Evolutionary conservation across 2,797 vertebrate species (phyloP).

Genomic region (Acridotheres tristis): DNA sequence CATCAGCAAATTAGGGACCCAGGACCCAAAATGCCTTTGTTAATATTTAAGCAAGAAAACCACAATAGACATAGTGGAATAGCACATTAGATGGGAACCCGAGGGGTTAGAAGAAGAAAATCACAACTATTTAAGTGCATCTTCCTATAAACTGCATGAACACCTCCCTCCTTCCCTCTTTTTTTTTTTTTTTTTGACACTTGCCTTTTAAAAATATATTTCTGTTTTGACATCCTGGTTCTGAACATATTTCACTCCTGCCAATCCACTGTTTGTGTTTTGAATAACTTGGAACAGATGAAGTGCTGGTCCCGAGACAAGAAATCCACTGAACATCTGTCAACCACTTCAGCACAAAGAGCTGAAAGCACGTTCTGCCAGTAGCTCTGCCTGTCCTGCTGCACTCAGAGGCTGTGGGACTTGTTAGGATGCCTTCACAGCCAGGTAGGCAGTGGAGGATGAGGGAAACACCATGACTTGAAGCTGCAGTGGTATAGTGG

Average conservation of each 20-base stretch:
- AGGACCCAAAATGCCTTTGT: neutral
- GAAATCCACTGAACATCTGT: slow-evolving; percentile 51
- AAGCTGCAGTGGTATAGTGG: neutral
- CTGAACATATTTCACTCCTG: slow-evolving; percentile 44
- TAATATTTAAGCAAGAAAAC: neutral
- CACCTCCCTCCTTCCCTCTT: neutral
- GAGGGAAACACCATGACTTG: neutral
- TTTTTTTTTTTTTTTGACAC: neutral
- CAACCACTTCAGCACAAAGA: neutral
- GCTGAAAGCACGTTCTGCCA: neutral
- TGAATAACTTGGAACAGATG: slow-evolving; percentile 42
- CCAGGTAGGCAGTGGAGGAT: neutral
- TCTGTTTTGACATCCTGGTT: slow-evolving; percentile 55
- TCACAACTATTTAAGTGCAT: slow-evolving; percentile 18
- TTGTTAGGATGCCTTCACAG: neutral
- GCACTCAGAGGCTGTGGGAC: neutral
- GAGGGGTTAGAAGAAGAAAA: slow-evolving; percentile 27
- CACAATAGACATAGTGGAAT: fast-evolving
- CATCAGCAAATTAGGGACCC: neutral
- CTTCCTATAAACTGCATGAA: slow-evolving; percentile 2
- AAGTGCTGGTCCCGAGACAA: slow-evolving; percentile 37
- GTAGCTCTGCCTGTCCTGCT: slow-evolving; percentile 1
- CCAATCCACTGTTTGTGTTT: slow-evolving; percentile 54
- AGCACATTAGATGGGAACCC: neutral
- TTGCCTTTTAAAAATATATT: slow-evolving; percentile 54